These are phyloP conservation scores for Anastatus disparis DNA, from an alignment of 1,140 invertebrate genomes.

Conservation along the genomic window DNA sequence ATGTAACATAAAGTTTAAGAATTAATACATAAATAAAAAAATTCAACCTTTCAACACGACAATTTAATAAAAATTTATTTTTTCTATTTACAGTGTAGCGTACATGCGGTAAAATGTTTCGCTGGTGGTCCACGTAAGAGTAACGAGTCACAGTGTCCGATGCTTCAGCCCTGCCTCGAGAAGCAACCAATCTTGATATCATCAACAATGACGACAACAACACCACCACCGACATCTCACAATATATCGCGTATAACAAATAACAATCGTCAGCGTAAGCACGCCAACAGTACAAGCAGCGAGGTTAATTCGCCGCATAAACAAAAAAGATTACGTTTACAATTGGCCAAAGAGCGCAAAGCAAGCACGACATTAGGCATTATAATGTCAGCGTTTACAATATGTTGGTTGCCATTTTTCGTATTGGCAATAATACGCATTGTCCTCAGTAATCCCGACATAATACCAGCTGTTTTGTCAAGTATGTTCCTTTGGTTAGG, in stretches of 20 bases:
- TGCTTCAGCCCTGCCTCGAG: constrained; percentile 67
- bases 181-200: constrained; percentile 46
- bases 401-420: constrained; percentile 98
- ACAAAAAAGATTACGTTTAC: constrained; percentile 79
- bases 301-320: constrained; percentile 68
- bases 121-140: constrained; percentile 72
- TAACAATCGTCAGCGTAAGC: not conserved
- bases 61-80: too few relatives aligned
- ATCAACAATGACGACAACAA: not conserved
- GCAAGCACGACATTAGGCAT: constrained; percentile 96
- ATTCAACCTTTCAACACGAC: too few relatives aligned
- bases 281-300: constrained; percentile 62
- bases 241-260: not conserved
- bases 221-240: not conserved
- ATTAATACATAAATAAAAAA: too few relatives aligned
- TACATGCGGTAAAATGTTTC: constrained; percentile 70
- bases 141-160: constrained; percentile 80
- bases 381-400: constrained; percentile 95
- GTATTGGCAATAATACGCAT: constrained; percentile 87
- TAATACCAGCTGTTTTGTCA: constrained; percentile 72
- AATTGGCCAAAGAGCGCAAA: constrained; percentile 89
- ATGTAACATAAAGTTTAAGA: too few relatives aligned
- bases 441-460: constrained; percentile 75
- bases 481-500: constrained; percentile 87
- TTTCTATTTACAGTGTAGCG: constrained; percentile 73